Percentiles rank a stretch among this genome's conserved stretches.
phyloP scores from a whole-genome alignment of 2,888 invertebrate genomes.

The Hypolimnas misippus region DNA sequence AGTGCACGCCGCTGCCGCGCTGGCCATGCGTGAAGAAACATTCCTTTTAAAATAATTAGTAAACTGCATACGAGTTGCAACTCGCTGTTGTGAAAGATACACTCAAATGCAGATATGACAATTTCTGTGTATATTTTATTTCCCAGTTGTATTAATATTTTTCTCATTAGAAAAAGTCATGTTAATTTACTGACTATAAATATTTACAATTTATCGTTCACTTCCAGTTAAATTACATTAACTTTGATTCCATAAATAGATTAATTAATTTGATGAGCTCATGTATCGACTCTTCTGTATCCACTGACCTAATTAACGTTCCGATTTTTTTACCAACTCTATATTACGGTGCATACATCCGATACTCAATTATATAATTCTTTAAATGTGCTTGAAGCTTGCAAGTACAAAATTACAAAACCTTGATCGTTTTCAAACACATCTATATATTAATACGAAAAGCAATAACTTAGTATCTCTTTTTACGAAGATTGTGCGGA shows the following conservation, averaged over 20 bases:
- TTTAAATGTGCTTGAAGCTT: not conserved
- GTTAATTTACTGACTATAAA: not conserved
- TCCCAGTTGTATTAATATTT: not conserved
- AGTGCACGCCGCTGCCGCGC: conserved; percentile 29
- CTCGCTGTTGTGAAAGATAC: conserved; percentile 12
- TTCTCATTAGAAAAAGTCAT: not conserved
- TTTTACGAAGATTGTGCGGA: no score
- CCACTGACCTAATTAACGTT: conserved; percentile 1
- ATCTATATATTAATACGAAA: no score
- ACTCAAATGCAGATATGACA: not conserved
- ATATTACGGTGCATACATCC: not conserved
- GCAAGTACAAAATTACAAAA: not conserved
- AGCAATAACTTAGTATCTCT: no score
- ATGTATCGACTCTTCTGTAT: not conserved
- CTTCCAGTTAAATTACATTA: not conserved
- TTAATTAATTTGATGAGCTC: conserved; percentile 7
- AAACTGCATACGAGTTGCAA: conserved; percentile 15
- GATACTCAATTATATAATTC: not conserved
- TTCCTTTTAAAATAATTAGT: conserved; percentile 25
- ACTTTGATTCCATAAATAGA: conserved; percentile 4
- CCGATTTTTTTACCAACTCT: not conserved
- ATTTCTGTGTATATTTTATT: not conserved
- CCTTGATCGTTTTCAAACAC: not conserved
- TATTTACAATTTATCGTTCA: not conserved
- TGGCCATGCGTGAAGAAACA: conserved; percentile 15